A percentile compares a stretch with the other conserved stretches of the same genome.
Conservation (phyloP, 2,888 invertebrate species). For the Drosophila subquinaria region DNA sequence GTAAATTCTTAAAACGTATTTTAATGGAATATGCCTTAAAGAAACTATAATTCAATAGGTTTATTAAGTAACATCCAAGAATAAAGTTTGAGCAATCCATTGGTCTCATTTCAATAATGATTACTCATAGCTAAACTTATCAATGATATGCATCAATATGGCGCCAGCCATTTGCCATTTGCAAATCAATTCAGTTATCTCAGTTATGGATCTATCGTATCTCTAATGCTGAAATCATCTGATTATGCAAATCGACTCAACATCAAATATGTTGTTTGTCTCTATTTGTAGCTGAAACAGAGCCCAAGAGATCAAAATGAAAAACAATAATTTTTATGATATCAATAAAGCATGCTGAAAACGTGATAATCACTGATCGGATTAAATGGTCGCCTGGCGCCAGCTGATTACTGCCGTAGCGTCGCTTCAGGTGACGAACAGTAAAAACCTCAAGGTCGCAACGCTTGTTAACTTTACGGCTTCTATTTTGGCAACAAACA, state of each 20-base stretch:
- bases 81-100: slow-evolving; percentile 13
- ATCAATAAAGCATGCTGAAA: slow-evolving; percentile 82
- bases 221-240: slow-evolving; percentile 49
- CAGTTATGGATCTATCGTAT: slow-evolving; percentile 68
- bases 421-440: slow-evolving; percentile 76
- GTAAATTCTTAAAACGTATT: background rate
- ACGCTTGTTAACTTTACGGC: slow-evolving; percentile 76
- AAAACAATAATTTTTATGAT: slow-evolving; percentile 81
- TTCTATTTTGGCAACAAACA: slow-evolving; percentile 59
- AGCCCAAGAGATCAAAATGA: slow-evolving; percentile 41
- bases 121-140: slow-evolving; percentile 69
- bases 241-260: slow-evolving; percentile 77
- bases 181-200: slow-evolving; percentile 70
- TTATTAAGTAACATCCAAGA: slow-evolving; percentile 30
- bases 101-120: slow-evolving; percentile 3
- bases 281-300: slow-evolving; percentile 56
- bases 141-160: slow-evolving; percentile 67
- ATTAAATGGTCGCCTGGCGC: slow-evolving; percentile 80
- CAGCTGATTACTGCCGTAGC: slow-evolving; percentile 74
- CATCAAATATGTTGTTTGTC: slow-evolving; percentile 60
- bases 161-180: slow-evolving; percentile 71
- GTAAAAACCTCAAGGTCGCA: slow-evolving; percentile 70
- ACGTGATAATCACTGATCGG: slow-evolving; percentile 82
- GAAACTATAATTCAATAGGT: slow-evolving; percentile 44
- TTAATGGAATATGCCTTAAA: slow-evolving; percentile 7